Conservation (phyloP, 2,797 vertebrate species). For the Petrocephalus schoutedeni region DNA sequence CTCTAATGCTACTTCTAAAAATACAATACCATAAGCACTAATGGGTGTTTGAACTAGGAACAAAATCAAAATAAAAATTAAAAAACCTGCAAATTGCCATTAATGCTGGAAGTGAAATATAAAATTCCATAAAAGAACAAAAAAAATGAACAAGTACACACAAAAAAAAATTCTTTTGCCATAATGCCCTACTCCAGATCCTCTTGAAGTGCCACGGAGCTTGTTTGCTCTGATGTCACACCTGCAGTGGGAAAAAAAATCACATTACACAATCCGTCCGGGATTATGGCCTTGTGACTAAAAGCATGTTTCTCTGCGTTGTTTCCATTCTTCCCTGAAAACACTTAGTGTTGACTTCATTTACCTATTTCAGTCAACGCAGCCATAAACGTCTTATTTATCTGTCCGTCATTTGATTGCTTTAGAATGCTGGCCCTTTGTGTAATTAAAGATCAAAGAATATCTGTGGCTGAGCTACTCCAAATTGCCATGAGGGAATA, state of each 20-base stretch:
- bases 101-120: constrained; percentile 3
- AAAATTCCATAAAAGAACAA: background rate
- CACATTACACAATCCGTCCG: background rate
- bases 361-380: background rate
- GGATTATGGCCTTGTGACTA: background rate
- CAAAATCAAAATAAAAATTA: background rate
- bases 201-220: constrained; percentile 4
- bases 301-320: background rate
- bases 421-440: background rate
- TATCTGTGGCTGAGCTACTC: background rate
- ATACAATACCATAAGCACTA: constrained; percentile 20
- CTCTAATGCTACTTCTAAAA: constrained; percentile 19
- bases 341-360: background rate
- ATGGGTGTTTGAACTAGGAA: constrained; percentile 14
- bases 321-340: background rate
- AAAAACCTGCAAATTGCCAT: constrained; percentile 10
- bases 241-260: constrained; percentile 13
- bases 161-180: background rate
- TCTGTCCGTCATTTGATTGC: background rate
- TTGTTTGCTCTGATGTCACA: constrained; percentile 9
- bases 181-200: constrained; percentile 19
- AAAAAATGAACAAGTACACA: background rate
- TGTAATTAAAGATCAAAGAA: constrained; percentile 6
- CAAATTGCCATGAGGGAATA: background rate
- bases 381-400: background rate